phyloP scores from a whole-genome alignment of 2,888 invertebrate species.

The Perithous albicinctus region DNA sequence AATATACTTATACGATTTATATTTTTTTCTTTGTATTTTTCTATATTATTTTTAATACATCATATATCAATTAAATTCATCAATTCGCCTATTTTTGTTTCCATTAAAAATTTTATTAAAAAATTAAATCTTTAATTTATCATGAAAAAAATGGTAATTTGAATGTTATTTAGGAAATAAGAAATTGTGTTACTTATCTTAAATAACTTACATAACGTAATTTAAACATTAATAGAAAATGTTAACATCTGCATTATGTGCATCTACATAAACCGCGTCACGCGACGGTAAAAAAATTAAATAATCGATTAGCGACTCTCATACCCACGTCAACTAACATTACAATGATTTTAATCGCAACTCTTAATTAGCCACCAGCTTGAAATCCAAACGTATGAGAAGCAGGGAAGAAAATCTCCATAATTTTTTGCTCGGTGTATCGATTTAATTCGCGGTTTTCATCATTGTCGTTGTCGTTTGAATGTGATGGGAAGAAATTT shows the following conservation, averaged over 20 bases:
- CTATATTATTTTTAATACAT: too few species aligned
- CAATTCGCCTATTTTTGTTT: too few species aligned
- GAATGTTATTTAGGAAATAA: neutral
- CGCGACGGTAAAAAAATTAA: slow-evolving; percentile 1
- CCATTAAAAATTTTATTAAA: too few species aligned
- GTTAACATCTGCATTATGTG: neutral
- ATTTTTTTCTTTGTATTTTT: too few species aligned
- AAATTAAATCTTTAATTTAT: too few species aligned
- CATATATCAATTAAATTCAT: too few species aligned
- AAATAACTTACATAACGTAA: neutral
- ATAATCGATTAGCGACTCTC: slow-evolving; percentile 38
- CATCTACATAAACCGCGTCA: neutral
- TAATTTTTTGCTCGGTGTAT: slow-evolving; percentile 62
- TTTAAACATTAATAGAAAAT: neutral
- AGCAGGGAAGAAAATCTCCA: neutral
- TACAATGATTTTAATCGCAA: slow-evolving; percentile 25
- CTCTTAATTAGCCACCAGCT: slow-evolving; percentile 33
- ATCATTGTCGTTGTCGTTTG: slow-evolving; percentile 28
- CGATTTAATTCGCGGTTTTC: slow-evolving; percentile 60
- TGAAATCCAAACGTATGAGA: slow-evolving; percentile 9
- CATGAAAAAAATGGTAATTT: too few species aligned
- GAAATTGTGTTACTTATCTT: neutral
- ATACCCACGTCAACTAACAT: slow-evolving; percentile 7
- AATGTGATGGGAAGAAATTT: slow-evolving; percentile 35
- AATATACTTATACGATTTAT: too few species aligned